Evolutionary conservation across 2,888 invertebrate species (phyloP).

Genomic region (Microplitis deprimator): DNA sequence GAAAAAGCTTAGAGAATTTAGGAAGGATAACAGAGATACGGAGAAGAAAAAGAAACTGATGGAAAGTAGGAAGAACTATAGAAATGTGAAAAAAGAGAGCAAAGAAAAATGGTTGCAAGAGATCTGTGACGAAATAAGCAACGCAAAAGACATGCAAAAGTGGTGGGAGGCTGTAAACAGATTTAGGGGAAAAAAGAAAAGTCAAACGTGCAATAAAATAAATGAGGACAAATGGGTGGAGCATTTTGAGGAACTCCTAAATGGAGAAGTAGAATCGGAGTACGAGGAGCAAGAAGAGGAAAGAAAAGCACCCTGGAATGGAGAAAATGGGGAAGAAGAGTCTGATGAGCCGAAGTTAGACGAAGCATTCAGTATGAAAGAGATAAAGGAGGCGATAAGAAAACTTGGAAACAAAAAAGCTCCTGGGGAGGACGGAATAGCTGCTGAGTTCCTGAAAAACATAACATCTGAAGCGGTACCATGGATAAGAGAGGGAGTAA

Average conservation of each 20-base stretch:
- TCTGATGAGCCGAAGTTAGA: background rate
- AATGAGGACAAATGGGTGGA: background rate
- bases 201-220: slow-evolving; percentile 10
- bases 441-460: too few relatives aligned
- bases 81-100: too few relatives aligned
- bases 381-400: background rate
- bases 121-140: slow-evolving; percentile 24
- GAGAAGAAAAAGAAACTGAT: too few relatives aligned
- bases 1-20: background rate
- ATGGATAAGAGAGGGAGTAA: background rate
- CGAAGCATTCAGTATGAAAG: background rate
- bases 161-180: slow-evolving; percentile 26
- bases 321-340: background rate
- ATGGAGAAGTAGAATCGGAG: background rate
- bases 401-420: background rate
- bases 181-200: slow-evolving; percentile 24
- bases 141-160: slow-evolving; percentile 24
- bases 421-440: background rate
- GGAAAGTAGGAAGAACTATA: too few relatives aligned
- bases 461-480: too few relatives aligned
- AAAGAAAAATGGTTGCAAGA: slow-evolving; percentile 24
- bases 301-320: too few relatives aligned
- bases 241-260: slow-evolving; percentile 15
- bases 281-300: too few relatives aligned
- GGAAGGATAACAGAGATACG: too few relatives aligned